phyloP scores from a whole-genome alignment of 2,113 vertebrate genomes.

The Eurypyga helias region DNA sequence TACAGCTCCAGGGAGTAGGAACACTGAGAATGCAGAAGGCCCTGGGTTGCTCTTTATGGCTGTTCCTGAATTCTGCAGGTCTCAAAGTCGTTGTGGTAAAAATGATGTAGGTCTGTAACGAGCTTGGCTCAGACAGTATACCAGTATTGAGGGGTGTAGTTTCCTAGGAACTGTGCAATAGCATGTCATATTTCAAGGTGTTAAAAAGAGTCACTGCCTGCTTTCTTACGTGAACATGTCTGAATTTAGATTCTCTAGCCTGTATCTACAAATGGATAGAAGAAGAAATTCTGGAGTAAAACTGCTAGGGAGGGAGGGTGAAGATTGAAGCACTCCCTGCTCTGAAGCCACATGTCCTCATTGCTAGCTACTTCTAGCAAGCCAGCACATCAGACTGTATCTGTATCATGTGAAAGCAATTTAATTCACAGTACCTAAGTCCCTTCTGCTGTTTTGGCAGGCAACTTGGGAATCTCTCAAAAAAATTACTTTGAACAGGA shows the following conservation, averaged over 20 bases:
- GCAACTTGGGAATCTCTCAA: background rate
- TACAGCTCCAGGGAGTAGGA: background rate
- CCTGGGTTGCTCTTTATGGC: background rate
- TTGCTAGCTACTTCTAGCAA: background rate
- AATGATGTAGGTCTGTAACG: background rate
- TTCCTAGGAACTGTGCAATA: background rate
- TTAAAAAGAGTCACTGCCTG: background rate
- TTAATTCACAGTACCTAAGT: background rate
- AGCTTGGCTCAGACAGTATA: background rate
- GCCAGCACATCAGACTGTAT: background rate
- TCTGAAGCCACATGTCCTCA: background rate
- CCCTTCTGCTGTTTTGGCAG: background rate
- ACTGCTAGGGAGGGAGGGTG: background rate
- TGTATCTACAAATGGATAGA: background rate
- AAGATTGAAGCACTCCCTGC: background rate
- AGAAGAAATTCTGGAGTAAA: conserved; percentile 6
- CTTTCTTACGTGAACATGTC: background rate
- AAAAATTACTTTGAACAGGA: background rate
- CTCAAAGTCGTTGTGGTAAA: background rate
- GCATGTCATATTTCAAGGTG: background rate
- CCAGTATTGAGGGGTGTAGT: background rate
- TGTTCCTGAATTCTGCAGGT: conserved; percentile 9
- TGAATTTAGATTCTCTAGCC: conserved; percentile 31
- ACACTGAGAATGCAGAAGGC: background rate
- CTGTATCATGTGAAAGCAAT: background rate